Conservation (phyloP, 2,113 vertebrate genomes). For the Panurus biarmicus region DNA sequence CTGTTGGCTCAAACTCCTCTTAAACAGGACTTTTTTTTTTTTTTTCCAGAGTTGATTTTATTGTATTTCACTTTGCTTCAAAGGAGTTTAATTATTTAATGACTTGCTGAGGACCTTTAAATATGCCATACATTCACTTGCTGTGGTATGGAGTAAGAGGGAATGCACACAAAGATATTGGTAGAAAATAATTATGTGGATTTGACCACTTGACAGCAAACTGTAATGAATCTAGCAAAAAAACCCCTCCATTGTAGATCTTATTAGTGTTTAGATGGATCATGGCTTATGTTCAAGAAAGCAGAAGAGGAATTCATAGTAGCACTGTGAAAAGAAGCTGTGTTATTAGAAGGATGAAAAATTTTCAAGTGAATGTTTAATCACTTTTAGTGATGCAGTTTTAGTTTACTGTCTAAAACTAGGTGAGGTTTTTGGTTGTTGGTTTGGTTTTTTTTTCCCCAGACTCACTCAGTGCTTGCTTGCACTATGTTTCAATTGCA, state of each 20-base stretch:
- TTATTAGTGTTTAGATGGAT: background rate
- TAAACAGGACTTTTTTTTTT: background rate
- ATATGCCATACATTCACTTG: background rate
- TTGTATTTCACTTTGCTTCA: background rate
- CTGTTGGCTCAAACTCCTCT: background rate
- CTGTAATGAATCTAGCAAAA: background rate
- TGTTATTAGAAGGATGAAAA: background rate
- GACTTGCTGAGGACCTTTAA: background rate
- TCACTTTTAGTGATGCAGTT: background rate
- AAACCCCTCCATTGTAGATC: background rate
- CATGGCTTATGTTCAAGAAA: background rate
- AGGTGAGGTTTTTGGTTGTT: fast-evolving
- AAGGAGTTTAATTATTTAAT: background rate
- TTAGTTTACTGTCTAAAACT: background rate
- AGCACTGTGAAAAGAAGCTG: background rate
- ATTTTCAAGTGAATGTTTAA: background rate
- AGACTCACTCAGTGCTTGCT: too few species aligned
- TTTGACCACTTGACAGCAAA: background rate
- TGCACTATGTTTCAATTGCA: background rate
- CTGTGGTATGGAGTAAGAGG: background rate
- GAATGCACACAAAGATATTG: background rate
- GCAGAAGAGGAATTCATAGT: background rate
- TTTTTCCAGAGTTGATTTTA: background rate
- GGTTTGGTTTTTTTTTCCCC: background rate
- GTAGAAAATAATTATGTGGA: background rate